Evolutionary conservation across 1,140 invertebrate genomes (phyloP), one percentile per base, ranked within the genome.

Genomic region (Proctacanthus coquilletti): DNA sequence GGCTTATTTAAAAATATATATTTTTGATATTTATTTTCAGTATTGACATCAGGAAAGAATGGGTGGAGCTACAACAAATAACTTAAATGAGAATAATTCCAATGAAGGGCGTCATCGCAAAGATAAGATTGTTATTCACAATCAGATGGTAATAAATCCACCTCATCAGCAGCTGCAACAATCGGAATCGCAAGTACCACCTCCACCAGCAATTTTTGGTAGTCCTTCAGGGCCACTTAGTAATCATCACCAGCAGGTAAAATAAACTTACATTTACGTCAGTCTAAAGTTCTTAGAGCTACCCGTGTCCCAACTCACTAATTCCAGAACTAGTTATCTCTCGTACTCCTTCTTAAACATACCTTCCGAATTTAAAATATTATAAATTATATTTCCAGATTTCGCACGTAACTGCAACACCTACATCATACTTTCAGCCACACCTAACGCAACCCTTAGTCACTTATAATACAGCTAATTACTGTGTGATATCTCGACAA

Each of bases 401-500:
- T 9, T 13, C 23, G 15, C 31, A 14, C 4, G 11, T 34, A 14
- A 11, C n/a, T 11, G 33, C 33, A 14, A 18, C 33, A 18, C 14
- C n/a, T 11, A 11, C 33, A 3, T 18, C n/a, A n/a, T 14, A 38
- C 18, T 38, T 25, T 30, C 36, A 38, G 27, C 30, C 39, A 9
- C 31, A 33, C n/a, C 19, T 20, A 20, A 40, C 32, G 10, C 39
- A 34, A 11, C 40, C 41, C 15, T 35, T 42, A 9, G 34, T 36
- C 4, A 42, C 49, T 18, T 40, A 48, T 0, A 63, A 66, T 31
- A 36, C 55, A 4, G 47, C 61, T 0, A 60, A 66, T 27, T 38
- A 38, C 19, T 77, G 75, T 44, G 60, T 75, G 15, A 71, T 76
- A 66, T 77, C 74, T 42, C 65, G 72, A 5, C 70, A 73, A 33